phyloP scores from a whole-genome alignment of 1,140 invertebrate genomes.

The Drosophila asahinai region DNA sequence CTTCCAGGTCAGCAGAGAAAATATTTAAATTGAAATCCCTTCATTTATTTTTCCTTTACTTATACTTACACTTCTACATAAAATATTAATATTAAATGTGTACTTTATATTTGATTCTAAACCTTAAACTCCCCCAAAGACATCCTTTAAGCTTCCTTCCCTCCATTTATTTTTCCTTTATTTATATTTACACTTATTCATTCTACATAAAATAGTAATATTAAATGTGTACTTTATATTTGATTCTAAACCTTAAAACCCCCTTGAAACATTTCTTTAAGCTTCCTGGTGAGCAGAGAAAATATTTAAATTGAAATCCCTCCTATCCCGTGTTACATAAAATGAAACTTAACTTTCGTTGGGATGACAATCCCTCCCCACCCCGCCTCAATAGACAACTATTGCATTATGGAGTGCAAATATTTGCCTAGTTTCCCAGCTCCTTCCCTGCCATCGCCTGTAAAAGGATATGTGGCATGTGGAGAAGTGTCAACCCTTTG shows the following conservation, averaged over 20 bases:
- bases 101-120: too few relatives aligned
- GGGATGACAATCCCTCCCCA: background rate
- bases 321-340: background rate
- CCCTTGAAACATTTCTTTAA: too few relatives aligned
- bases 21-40: too few relatives aligned
- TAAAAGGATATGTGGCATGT: constrained; percentile 2
- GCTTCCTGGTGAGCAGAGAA: background rate
- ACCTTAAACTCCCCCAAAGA: too few relatives aligned
- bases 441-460: background rate
- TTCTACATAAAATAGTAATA: background rate
- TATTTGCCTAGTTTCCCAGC: constrained; percentile 39
- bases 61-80: too few relatives aligned
- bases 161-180: too few relatives aligned
- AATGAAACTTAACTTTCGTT: background rate
- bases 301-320: background rate
- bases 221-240: too few relatives aligned
- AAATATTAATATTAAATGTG: too few relatives aligned
- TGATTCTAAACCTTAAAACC: background rate
- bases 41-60: too few relatives aligned
- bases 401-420: constrained; percentile 41
- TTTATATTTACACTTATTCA: background rate
- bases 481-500: constrained; percentile 34
- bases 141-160: too few relatives aligned
- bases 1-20: too few relatives aligned
- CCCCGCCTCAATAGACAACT: constrained; percentile 4